These are phyloP conservation scores for Drosophila bifasciata DNA, from an alignment of 1,140 invertebrate species.

Conservation along the genomic window DNA sequence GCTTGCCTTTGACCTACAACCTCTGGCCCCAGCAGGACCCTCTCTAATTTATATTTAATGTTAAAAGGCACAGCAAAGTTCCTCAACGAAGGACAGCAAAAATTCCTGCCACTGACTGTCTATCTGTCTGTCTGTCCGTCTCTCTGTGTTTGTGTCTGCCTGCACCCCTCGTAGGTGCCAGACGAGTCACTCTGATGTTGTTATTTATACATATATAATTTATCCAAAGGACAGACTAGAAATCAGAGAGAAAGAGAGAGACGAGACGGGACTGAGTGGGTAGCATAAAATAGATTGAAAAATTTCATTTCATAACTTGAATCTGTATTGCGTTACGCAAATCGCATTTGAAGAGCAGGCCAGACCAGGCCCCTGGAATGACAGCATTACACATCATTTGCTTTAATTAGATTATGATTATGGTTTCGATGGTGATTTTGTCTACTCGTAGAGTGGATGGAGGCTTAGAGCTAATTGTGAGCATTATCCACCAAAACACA, in stretches of 20 bases:
- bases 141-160: too few species aligned
- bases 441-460: too few species aligned
- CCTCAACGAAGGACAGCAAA: not conserved
- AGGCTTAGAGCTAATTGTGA: too few species aligned
- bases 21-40: conserved; percentile 6
- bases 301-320: conserved; percentile 35
- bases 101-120: too few species aligned
- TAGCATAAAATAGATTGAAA: conserved; percentile 15
- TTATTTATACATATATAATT: conserved; percentile 60
- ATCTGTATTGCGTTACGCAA: conserved; percentile 29
- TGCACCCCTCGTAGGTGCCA: conserved; percentile 38
- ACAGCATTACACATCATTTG: conserved; percentile 15
- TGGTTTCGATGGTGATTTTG: conserved; percentile 1
- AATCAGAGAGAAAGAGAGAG: too few species aligned
- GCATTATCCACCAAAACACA: too few species aligned
- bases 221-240: conserved; percentile 12
- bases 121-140: too few species aligned
- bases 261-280: not conserved
- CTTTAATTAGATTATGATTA: conserved; percentile 45
- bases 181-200: conserved; percentile 58
- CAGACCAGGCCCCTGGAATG: not conserved
- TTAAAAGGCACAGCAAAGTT: conserved; percentile 24
- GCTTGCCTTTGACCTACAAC: conserved; percentile 58
- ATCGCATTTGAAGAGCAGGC: not conserved
- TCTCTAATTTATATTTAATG: conserved; percentile 78